A percentile compares a stretch with the other conserved stretches of the same genome.
These are phyloP conservation scores for Arbacia lixula DNA, from an alignment of 53 echinoderm and acorn worm species.

Conservation along the genomic window DNA sequence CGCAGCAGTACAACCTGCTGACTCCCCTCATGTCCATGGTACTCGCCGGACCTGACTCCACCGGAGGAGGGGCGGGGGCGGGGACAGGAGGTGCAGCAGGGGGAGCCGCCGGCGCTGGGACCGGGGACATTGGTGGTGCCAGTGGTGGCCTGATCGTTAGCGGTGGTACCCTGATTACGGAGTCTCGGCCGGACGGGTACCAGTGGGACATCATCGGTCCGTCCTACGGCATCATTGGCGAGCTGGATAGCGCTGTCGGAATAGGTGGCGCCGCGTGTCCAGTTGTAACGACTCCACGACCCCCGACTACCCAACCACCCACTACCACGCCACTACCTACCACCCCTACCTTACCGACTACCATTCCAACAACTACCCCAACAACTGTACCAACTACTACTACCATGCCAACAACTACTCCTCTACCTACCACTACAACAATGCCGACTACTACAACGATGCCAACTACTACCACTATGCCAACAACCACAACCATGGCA, in stretches of 20 bases:
- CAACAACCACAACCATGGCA: conserved; percentile 10
- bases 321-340: conserved; percentile 7
- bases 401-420: conserved; percentile 9
- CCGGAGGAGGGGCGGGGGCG: conserved; percentile 2
- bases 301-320: conserved; percentile 4
- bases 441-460: conserved; percentile 8
- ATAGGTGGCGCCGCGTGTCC: conserved; percentile 71
- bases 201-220: conserved; percentile 74
- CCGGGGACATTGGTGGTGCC: neutral
- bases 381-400: conserved; percentile 1
- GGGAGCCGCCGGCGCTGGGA: conserved; percentile 16
- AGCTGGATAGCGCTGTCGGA: conserved; percentile 61
- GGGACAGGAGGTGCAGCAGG: conserved; percentile 9
- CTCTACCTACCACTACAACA: conserved; percentile 15
- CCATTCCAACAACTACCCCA: neutral
- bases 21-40: conserved; percentile 94
- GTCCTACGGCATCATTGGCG: conserved; percentile 52
- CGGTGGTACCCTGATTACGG: conserved; percentile 11
- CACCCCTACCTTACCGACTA: neutral
- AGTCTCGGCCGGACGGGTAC: conserved; percentile 53
- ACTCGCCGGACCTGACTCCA: conserved; percentile 63
- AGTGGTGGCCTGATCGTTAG: neutral
- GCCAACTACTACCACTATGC: conserved; percentile 1
- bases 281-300: conserved; percentile 6
- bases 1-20: conserved; percentile 82